phyloP scores from a whole-genome alignment of 2,888 invertebrate species.

The Oscheius onirici region DNA sequence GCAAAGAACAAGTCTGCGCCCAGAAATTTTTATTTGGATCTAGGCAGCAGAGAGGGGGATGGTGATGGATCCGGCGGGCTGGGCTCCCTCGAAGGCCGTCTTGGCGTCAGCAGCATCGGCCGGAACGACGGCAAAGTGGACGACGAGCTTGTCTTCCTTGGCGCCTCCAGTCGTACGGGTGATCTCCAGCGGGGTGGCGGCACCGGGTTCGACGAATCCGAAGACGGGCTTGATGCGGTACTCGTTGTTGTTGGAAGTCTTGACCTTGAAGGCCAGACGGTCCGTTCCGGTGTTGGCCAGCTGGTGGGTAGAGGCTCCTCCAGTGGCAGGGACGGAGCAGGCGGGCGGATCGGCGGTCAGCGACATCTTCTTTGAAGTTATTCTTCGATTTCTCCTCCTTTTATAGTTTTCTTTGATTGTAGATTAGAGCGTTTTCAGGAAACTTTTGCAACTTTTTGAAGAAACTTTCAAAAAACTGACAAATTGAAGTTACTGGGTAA shows the following conservation, averaged over 20 bases:
- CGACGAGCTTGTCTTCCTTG: conserved; percentile 39
- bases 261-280: conserved; percentile 28
- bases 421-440: too few relatives aligned
- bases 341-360: conserved; percentile 41
- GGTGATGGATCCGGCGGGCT: conserved; percentile 33
- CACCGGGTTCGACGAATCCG: conserved; percentile 47
- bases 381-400: too few relatives aligned
- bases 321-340: conserved; percentile 37
- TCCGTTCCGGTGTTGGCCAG: conserved; percentile 35
- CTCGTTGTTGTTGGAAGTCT: conserved; percentile 17
- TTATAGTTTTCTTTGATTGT: too few relatives aligned
- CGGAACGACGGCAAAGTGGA: conserved; percentile 38
- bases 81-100: conserved; percentile 39
- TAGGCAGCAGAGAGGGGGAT: conserved; percentile 33
- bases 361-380: too few relatives aligned
- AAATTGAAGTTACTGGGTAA: too few relatives aligned
- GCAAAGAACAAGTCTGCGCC: too few relatives aligned
- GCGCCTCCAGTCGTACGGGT: conserved; percentile 36
- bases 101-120: conserved; percentile 42
- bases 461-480: too few relatives aligned
- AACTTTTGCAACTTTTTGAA: too few relatives aligned
- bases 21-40: not conserved
- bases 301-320: conserved; percentile 40
- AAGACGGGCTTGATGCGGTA: conserved; percentile 46
- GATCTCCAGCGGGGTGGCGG: conserved; percentile 31